Evolutionary conservation across 1,140 invertebrate genomes (phyloP).

Genomic region (Halesus radiatus): DNA sequence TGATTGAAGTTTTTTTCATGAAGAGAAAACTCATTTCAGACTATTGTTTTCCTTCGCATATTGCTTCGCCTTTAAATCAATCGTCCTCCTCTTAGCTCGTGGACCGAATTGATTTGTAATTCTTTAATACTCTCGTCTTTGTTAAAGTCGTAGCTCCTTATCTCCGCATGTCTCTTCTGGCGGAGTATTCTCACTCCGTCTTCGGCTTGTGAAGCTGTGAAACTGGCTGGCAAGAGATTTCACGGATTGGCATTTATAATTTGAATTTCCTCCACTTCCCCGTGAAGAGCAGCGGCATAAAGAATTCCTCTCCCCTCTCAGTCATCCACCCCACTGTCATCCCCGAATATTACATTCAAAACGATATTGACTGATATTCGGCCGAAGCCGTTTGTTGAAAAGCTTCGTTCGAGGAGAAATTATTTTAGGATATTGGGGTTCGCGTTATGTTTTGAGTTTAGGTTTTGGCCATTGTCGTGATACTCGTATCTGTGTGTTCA

Average conservation of each 20-base stretch:
- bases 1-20: neutral
- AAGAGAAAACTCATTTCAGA: constrained; percentile 1
- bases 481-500: no score
- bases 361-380: constrained; percentile 30
- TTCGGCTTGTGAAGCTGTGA: constrained; percentile 1
- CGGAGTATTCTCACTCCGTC: neutral
- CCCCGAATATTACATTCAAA: constrained; percentile 33
- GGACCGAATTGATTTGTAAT: constrained; percentile 34
- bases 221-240: constrained; percentile 33
- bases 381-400: constrained; percentile 1
- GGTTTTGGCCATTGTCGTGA: no score
- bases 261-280: constrained; percentile 33
- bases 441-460: neutral
- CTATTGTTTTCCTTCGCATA: neutral
- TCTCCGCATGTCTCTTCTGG: neutral
- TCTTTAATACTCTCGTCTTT: constrained; percentile 32
- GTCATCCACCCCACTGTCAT: constrained; percentile 4
- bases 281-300: neutral
- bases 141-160: neutral
- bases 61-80: constrained; percentile 16
- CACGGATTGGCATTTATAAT: constrained; percentile 49
- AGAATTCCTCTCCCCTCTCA: neutral
- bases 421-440: constrained; percentile 3
- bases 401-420: constrained; percentile 10
- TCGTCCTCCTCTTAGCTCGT: neutral